These are phyloP conservation scores for Chiloscyllium plagiosum DNA, from an alignment of 2,113 vertebrate species.

Conservation along the genomic window DNA sequence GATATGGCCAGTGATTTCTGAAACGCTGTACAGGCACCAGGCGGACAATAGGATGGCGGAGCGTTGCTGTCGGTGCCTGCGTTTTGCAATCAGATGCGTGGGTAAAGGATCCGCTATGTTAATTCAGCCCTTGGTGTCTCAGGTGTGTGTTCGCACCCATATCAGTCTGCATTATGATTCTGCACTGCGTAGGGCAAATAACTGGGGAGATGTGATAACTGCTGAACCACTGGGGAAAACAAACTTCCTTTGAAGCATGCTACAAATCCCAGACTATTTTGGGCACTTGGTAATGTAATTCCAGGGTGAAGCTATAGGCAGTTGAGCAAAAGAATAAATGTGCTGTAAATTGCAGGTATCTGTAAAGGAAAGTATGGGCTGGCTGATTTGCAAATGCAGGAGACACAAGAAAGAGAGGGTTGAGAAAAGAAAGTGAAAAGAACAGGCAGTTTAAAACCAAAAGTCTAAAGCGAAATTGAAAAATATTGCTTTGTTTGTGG, in stretches of 20 bases:
- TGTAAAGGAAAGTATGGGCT: not conserved
- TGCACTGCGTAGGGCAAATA: not conserved
- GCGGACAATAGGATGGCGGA: slow-evolving; percentile 94
- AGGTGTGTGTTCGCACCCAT: slow-evolving; percentile 57
- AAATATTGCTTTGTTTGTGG: not conserved
- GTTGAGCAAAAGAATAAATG: not conserved
- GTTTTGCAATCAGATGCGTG: slow-evolving; percentile 92
- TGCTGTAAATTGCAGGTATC: not conserved
- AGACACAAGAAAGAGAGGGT: not conserved
- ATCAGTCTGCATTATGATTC: not conserved
- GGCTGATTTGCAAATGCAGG: too few relatives aligned
- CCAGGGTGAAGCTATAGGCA: not conserved
- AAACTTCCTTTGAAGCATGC: not conserved
- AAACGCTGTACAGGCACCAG: slow-evolving; percentile 89
- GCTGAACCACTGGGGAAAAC: not conserved
- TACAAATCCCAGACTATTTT: not conserved
- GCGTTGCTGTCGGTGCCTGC: slow-evolving; percentile 88
- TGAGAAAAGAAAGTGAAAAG: not conserved
- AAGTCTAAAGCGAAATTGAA: not conserved
- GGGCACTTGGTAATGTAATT: not conserved
- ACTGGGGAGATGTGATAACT: not conserved
- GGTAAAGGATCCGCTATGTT: slow-evolving; percentile 91
- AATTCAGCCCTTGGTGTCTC: slow-evolving; percentile 88
- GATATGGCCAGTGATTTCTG: slow-evolving; percentile 96
- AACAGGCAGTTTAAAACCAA: not conserved